Evolutionary conservation across 2,888 invertebrate genomes (phyloP).

Genomic region (Dendrolimus houi): DNA sequence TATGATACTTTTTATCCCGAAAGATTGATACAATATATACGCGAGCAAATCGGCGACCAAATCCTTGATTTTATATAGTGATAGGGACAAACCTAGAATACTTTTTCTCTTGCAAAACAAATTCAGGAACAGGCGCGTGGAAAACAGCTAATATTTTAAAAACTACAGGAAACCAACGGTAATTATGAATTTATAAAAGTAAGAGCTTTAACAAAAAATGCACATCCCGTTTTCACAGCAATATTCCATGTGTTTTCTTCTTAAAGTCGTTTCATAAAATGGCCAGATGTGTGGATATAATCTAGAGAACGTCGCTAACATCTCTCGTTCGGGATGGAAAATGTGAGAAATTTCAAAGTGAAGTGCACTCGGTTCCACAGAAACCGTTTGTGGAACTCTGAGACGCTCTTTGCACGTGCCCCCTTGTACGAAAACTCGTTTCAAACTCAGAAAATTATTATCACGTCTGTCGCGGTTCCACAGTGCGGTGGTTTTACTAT

Average conservation of each 20-base stretch:
- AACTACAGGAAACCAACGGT: too few relatives aligned
- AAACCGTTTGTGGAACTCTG: constrained; percentile 19
- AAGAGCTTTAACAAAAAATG: background rate
- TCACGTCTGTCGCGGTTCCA: constrained; percentile 17
- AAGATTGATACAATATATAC: too few relatives aligned
- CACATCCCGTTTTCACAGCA: background rate
- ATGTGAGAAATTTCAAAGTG: constrained; percentile 34
- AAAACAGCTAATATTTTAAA: too few relatives aligned
- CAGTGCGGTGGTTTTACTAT: constrained; percentile 9
- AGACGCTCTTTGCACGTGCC: constrained; percentile 28
- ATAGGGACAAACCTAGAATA: too few relatives aligned
- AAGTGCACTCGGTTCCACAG: constrained; percentile 22
- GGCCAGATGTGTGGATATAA: constrained; percentile 30
- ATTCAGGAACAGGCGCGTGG: too few relatives aligned
- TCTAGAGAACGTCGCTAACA: constrained; percentile 26
- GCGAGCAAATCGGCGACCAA: too few relatives aligned
- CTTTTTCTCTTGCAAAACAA: too few relatives aligned
- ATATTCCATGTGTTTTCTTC: constrained; percentile 18
- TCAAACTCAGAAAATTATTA: constrained; percentile 27
- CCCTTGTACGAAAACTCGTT: constrained; percentile 29
- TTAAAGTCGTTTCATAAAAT: constrained; percentile 25
- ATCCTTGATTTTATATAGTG: too few relatives aligned
- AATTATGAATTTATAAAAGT: too few relatives aligned
- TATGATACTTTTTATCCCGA: too few relatives aligned
- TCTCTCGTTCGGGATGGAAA: constrained; percentile 30